Conservation (phyloP, 1,140 invertebrate species). For the Antheraea pernyi region DNA sequence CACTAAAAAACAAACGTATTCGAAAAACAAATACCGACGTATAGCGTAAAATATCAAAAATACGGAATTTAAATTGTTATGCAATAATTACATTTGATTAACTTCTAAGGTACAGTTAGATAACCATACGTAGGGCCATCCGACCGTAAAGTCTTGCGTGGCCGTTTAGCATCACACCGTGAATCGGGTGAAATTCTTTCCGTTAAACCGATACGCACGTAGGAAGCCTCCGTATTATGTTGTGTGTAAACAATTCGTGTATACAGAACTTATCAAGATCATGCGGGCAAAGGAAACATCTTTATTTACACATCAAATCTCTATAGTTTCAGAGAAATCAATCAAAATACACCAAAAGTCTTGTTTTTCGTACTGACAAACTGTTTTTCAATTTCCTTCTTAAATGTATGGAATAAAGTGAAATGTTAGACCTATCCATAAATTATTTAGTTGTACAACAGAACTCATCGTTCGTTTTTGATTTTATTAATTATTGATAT, state of each 20-base stretch:
- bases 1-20: no score
- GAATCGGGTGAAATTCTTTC: background rate
- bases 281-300: background rate
- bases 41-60: background rate
- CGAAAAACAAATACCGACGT: background rate
- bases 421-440: no score
- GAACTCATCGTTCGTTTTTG: no score
- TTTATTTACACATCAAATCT: background rate
- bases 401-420: no score
- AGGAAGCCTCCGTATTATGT: background rate
- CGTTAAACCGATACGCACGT: background rate
- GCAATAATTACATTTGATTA: background rate
- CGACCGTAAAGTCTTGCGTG: background rate
- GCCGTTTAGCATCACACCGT: background rate
- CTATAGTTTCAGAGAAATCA: no score
- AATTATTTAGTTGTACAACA: no score
- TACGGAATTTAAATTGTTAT: background rate
- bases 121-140: background rate
- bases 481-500: no score
- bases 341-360: no score
- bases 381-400: no score
- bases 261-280: background rate
- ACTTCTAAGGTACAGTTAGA: background rate
- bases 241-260: background rate
- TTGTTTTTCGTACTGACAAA: no score